Conservation (phyloP, 2,888 invertebrate genomes). For the Drosophila mayaguana region DNA sequence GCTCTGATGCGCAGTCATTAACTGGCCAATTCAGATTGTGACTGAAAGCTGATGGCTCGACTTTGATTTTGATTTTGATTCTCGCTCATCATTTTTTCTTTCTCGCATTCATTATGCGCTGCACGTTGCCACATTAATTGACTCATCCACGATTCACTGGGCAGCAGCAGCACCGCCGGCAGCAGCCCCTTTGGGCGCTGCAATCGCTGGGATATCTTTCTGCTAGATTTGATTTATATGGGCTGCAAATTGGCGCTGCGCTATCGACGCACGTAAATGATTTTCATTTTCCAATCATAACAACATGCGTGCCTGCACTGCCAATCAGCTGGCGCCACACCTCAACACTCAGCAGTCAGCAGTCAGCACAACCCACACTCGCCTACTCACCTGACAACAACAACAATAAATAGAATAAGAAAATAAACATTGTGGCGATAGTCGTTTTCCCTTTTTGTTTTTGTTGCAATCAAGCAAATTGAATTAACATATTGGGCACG, state of each 20-base stretch:
- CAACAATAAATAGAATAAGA: conserved; percentile 26
- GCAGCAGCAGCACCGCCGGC: neutral
- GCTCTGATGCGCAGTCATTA: conserved; percentile 34
- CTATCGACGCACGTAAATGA: conserved; percentile 73
- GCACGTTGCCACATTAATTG: conserved; percentile 72
- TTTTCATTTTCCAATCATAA: conserved; percentile 81
- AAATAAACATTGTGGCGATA: conserved; percentile 26
- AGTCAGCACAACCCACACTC: neutral
- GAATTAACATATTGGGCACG: conserved; percentile 70
- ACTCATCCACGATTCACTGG: conserved; percentile 50
- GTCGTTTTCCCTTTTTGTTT: conserved; percentile 16
- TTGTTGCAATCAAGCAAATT: conserved; percentile 72
- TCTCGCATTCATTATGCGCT: conserved; percentile 54
- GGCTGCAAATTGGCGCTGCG: conserved; percentile 63
- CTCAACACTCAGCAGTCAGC: neutral
- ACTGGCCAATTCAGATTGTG: conserved; percentile 37
- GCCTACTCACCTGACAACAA: neutral
- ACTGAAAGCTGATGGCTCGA: conserved; percentile 32
- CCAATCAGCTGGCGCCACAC: conserved; percentile 44
- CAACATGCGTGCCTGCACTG: conserved; percentile 73
- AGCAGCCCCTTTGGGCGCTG: neutral
- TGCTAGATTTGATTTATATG: conserved; percentile 73
- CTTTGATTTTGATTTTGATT: conserved; percentile 41
- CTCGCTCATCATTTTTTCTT: conserved; percentile 6
- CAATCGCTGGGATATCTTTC: conserved; percentile 41